Conservation (phyloP, 2,797 vertebrate genomes). For the Aselliscus stoliczkanus region DNA sequence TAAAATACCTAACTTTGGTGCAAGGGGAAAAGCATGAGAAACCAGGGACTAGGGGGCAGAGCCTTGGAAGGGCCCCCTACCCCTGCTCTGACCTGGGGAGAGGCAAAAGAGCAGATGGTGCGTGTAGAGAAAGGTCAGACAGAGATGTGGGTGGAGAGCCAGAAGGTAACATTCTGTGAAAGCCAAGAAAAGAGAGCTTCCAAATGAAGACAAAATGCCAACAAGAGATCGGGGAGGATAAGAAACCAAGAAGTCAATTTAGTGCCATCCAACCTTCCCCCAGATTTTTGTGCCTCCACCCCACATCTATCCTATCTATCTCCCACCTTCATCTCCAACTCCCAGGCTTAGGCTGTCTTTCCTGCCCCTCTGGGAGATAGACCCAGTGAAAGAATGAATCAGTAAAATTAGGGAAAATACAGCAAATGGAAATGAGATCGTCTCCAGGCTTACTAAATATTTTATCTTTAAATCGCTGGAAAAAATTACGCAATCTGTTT, state of each 20-base stretch:
- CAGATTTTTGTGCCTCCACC: neutral
- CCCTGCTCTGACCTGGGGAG: neutral
- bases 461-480: neutral
- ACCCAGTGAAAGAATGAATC: neutral
- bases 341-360: neutral
- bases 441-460: neutral
- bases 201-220: neutral
- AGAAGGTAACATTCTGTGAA: neutral
- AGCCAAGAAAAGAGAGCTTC: neutral
- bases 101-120: neutral
- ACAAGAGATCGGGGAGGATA: neutral
- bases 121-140: neutral
- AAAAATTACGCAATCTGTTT: neutral
- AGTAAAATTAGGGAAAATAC: neutral
- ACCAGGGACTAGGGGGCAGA: no score
- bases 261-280: neutral
- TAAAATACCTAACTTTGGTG: constrained; percentile 58
- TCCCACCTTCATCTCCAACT: neutral
- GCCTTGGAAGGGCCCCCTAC: neutral
- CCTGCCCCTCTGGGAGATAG: neutral
- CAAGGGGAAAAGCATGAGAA: no score
- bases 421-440: neutral
- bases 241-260: neutral
- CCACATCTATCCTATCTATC: neutral
- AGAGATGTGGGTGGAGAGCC: neutral